Percentiles rank a stretch among this genome's conserved stretches.
These are phyloP conservation scores for Chaenodraco wilsoni DNA, from an alignment of 2,797 vertebrate species.

Conservation along the genomic window DNA sequence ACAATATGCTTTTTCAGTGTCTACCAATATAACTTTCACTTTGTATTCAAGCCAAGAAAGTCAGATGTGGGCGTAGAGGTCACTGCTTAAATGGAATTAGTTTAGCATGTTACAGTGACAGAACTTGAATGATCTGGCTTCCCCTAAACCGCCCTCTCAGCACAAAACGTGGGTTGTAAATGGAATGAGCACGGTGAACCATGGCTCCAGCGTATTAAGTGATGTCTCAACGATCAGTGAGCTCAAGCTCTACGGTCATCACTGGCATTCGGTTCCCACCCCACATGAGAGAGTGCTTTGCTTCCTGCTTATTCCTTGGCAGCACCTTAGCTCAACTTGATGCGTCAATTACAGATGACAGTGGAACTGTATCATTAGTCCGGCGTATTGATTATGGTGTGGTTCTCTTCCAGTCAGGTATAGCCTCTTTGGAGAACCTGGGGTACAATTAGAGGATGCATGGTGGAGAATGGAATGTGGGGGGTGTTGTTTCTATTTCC, in stretches of 20 bases:
- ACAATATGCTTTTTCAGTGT: neutral
- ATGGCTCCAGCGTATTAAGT: slow-evolving; percentile 45
- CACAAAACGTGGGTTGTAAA: slow-evolving; percentile 21
- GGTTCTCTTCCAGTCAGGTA: slow-evolving; percentile 45
- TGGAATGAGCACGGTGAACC: slow-evolving; percentile 11
- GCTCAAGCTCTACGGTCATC: slow-evolving; percentile 43
- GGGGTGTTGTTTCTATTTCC: slow-evolving; percentile 47
- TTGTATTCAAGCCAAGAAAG: neutral
- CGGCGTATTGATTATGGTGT: slow-evolving; percentile 60
- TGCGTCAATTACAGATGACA: slow-evolving; percentile 51
- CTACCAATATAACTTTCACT: neutral
- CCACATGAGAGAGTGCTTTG: slow-evolving; percentile 42
- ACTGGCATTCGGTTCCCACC: slow-evolving; percentile 55
- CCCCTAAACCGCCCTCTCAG: slow-evolving; percentile 9
- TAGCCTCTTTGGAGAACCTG: slow-evolving; percentile 43
- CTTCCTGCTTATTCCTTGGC: slow-evolving; percentile 39
- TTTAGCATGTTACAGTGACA: neutral
- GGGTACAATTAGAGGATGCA: slow-evolving; percentile 46
- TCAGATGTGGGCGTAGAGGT: neutral
- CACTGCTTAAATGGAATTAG: neutral
- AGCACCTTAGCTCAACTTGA: slow-evolving; percentile 25
- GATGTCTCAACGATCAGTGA: slow-evolving; percentile 45
- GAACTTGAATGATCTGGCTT: neutral
- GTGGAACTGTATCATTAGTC: slow-evolving; percentile 47
- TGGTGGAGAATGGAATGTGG: slow-evolving; percentile 27